Base-by-base conservation (phyloP, 2,888 invertebrate genomes). In the Antheraea assamensis region DNA sequence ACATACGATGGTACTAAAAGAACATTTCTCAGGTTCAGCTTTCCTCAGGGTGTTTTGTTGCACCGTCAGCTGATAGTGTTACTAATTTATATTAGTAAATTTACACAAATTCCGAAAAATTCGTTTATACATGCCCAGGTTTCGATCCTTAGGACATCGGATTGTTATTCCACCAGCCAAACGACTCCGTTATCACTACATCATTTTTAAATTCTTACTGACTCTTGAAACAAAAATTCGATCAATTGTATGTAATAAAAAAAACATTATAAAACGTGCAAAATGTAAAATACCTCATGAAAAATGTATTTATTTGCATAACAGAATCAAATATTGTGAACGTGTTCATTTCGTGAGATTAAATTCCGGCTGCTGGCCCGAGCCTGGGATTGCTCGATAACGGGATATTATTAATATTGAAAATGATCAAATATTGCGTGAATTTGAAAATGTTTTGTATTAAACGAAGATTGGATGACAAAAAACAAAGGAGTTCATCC, bases 321-420 rank as follows among this genome's bases (percentile, higher is more conserved):
- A 80, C 78, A 79, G 77, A 82, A 79, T 80, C 78, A 82, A 83
- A 81, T 78, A 77, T 77, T 76, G 77, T 75, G 78, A 76, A 82
- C 81, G 82, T 83, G 81, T 87, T 86, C 81, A 83, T 83, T 81
- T 79, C 73, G 76, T 80, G 80, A 84, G 85, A 88, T 87, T 89
- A 87, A 85, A 89, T 83, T 83, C 76, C 80, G 77, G 77, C 76
- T 77, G 72, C 74, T 73, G 72, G 42, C 74, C 71, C 74, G 77
- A 77, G 86, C 79, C 87, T 91, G 90, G 78, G 79, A 82, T 82
- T 80, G 78, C 80, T 82, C 82, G 90, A 91, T 90, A 91, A 86
- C 87, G 82, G 78, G 81, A 83, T 77, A 87, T 86, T 77, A 87
- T 86, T 84, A 85, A 87, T 87, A 84, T 85, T 83, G 87, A 79